phyloP scores from a whole-genome alignment of 2,113 vertebrate genomes.

The Canis aureus region DNA sequence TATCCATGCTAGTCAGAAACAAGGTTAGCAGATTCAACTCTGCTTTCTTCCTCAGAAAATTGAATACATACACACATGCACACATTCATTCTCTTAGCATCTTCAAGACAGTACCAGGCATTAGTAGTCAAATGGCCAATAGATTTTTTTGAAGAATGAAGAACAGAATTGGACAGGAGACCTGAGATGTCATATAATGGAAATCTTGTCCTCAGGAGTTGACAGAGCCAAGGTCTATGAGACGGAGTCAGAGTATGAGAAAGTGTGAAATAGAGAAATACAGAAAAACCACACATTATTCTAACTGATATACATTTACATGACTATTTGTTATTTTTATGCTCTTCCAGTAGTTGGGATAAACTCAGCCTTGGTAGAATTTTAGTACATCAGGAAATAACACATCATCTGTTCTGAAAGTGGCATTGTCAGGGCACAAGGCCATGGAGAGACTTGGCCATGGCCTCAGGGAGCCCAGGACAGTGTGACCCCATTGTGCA shows the following conservation, averaged over 20 bases:
- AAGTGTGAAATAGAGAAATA: background rate
- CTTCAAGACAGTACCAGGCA: background rate
- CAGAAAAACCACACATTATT: background rate
- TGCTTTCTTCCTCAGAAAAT: background rate
- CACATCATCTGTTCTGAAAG: background rate
- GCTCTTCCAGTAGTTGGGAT: background rate
- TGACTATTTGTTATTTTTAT: background rate
- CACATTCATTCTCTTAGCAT: background rate
- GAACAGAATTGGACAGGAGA: background rate
- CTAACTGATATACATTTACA: background rate
- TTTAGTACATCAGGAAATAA: background rate
- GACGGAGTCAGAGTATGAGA: background rate
- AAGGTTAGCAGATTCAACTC: background rate
- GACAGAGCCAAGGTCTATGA: background rate
- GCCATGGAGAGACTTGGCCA: background rate
- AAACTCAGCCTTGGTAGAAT: background rate
- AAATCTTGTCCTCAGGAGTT: background rate
- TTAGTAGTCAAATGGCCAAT: background rate
- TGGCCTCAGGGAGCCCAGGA: background rate
- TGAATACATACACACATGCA: background rate
- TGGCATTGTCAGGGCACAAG: background rate
- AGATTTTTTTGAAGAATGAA: background rate
- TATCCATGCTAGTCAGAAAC: background rate
- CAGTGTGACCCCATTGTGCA: background rate
- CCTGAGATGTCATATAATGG: background rate